phyloP scores from a whole-genome alignment of 2,888 invertebrate species.

The Acanthosepion pharaonis region DNA sequence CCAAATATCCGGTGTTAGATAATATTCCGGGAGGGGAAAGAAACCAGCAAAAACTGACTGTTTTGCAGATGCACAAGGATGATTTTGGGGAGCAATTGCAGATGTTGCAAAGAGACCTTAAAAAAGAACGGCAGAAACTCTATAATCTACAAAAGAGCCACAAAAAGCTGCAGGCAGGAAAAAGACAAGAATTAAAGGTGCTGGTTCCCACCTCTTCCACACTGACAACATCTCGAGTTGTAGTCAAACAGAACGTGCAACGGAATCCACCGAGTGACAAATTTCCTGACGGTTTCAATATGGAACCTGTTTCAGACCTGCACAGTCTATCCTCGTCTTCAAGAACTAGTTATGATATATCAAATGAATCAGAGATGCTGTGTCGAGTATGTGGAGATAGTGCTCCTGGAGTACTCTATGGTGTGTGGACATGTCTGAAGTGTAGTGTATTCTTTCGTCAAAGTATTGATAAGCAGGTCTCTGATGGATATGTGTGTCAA shows the following conservation, averaged over 20 bases:
- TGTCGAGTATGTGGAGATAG: conserved; percentile 72
- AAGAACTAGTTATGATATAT: neutral
- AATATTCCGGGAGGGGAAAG: neutral
- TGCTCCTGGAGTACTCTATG: conserved; percentile 73
- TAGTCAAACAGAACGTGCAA: neutral
- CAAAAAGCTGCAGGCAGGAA: neutral
- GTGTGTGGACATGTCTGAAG: conserved; percentile 72
- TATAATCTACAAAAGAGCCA: neutral
- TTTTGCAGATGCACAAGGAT: neutral
- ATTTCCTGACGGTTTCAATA: neutral
- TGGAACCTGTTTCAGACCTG: neutral
- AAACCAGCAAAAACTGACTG: neutral
- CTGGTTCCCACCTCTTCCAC: neutral
- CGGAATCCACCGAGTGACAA: neutral
- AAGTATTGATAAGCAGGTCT: conserved; percentile 37
- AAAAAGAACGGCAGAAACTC: conserved; percentile 37
- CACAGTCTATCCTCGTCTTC: neutral
- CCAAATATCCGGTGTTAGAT: neutral
- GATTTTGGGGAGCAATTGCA: too few species aligned
- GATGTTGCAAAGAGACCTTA: neutral
- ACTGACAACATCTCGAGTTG: too few species aligned
- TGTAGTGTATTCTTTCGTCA: conserved; percentile 61
- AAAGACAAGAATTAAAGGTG: neutral
- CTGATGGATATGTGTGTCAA: neutral
- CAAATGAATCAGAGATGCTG: conserved; percentile 50